Conservation (phyloP, 2,888 invertebrate genomes). For the Seira ritae region DNA sequence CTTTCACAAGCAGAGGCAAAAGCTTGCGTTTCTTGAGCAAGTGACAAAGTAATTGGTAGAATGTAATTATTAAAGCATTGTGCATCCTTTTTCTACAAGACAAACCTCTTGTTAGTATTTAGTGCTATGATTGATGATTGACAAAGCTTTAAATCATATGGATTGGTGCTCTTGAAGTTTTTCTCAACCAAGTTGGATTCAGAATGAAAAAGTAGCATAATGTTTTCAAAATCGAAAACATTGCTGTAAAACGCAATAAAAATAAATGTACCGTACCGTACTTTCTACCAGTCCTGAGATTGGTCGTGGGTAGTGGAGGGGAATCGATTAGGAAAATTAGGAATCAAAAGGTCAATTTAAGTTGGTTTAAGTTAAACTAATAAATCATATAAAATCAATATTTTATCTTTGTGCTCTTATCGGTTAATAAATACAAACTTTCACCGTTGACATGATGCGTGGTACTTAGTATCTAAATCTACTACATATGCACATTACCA, state of each 20-base stretch:
- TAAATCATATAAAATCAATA: too few species aligned
- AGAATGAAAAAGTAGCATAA: too few species aligned
- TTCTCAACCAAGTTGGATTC: too few species aligned
- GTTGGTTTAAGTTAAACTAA: too few species aligned
- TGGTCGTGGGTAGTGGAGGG: background rate
- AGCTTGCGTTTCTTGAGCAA: background rate
- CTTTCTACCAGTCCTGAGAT: too few species aligned
- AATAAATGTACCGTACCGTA: background rate
- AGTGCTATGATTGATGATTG: constrained; percentile 68
- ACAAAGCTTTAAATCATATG: constrained; percentile 59
- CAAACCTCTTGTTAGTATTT: constrained; percentile 67
- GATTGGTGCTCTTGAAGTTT: too few species aligned
- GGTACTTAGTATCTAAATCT: too few species aligned
- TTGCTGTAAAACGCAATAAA: background rate
- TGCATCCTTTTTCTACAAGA: constrained; percentile 47
- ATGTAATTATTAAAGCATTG: background rate
- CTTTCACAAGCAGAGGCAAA: background rate
- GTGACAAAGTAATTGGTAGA: constrained; percentile 2
- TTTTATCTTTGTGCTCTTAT: too few species aligned
- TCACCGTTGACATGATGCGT: too few species aligned
- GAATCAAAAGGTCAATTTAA: constrained; percentile 20
- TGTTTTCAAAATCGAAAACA: too few species aligned
- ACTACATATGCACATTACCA: too few species aligned
- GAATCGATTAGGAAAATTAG: background rate
- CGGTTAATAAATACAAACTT: too few species aligned